phyloP scores from a whole-genome alignment of 1,140 invertebrate species.

The Monomorium pharaonis region DNA sequence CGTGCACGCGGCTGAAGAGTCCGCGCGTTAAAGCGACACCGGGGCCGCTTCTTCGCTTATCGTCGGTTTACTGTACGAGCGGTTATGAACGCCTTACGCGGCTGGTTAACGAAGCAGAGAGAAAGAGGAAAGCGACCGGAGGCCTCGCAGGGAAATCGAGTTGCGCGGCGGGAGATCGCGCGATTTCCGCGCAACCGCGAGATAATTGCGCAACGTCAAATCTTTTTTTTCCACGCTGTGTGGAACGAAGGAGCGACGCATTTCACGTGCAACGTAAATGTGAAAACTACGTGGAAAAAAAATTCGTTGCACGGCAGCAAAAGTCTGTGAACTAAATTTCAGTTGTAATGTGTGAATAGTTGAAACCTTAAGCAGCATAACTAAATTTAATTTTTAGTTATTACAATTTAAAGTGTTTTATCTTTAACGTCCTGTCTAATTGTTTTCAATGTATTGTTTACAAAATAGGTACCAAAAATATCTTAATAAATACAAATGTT shows the following conservation, averaged over 20 bases:
- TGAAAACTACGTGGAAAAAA: too few species aligned
- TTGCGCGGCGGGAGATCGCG: conserved; percentile 13
- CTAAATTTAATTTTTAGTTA: too few species aligned
- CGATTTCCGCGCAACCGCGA: conserved; percentile 29
- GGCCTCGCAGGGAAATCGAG: conserved; percentile 14
- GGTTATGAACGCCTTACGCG: neutral
- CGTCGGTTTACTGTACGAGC: conserved; percentile 32
- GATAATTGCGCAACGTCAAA: conserved; percentile 14
- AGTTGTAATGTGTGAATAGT: too few species aligned
- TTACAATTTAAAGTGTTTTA: too few species aligned
- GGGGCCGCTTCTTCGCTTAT: conserved; percentile 50
- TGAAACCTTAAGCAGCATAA: too few species aligned
- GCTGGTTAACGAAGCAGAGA: neutral
- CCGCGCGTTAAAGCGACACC: conserved; percentile 1
- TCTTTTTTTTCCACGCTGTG: neutral
- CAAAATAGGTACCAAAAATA: too few species aligned
- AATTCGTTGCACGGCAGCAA: too few species aligned
- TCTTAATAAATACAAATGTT: too few species aligned
- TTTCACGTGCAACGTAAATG: neutral
- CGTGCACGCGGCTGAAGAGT: conserved; percentile 12
- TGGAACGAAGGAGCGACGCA: neutral
- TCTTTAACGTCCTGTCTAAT: too few species aligned
- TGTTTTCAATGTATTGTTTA: too few species aligned
- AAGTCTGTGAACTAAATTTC: too few species aligned
- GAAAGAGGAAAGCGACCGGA: neutral